Evolutionary conservation across 2,888 invertebrate genomes (phyloP), one percentile per base, ranked within the genome.

Genomic region (Apoda limacodes): DNA sequence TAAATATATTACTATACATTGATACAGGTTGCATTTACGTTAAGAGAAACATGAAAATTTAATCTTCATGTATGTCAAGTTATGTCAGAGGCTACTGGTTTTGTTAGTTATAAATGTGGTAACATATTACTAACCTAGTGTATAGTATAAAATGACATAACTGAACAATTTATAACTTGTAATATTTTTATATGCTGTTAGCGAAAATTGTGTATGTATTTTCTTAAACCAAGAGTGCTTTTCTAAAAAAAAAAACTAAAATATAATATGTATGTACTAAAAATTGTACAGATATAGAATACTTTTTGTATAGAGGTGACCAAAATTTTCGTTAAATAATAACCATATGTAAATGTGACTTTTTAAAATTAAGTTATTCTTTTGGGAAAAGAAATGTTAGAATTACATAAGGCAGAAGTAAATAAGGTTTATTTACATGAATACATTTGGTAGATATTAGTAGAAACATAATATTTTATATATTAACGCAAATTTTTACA

Each of bases 361-460:
- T n/a, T n/a, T n/a, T n/a, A n/a, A n/a, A 52, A 55, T 52, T 50
- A 61, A 50, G 76, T 76, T 76, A 76, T 76, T 76, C 76, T 76
- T 76, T 76, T 76, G 44, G 68, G 69, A 76, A 76, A 76, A 76
- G 76, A 76, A 76, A 61, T 74, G 54, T 68, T 69, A n/a, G n/a
- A n/a, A n/a, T n/a, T n/a, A n/a, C n/a, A n/a, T n/a, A n/a, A n/a
- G n/a, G n/a, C n/a, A n/a, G n/a, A n/a, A n/a, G n/a, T n/a, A n/a
- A n/a, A n/a, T n/a, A n/a, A n/a, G n/a, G n/a, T n/a, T n/a, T n/a
- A n/a, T n/a, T n/a, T n/a, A n/a, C n/a, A n/a, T n/a, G n/a, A n/a
- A n/a, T n/a, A n/a, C n/a, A n/a, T n/a, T n/a, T n/a, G n/a, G n/a
- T n/a, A n/a, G n/a, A n/a, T n/a, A n/a, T n/a, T n/a, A n/a, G n/a